A percentile compares a stretch with the other conserved stretches of the same genome.
Conservation (phyloP, 2,888 invertebrate genomes). For the Aromia moschata region DNA sequence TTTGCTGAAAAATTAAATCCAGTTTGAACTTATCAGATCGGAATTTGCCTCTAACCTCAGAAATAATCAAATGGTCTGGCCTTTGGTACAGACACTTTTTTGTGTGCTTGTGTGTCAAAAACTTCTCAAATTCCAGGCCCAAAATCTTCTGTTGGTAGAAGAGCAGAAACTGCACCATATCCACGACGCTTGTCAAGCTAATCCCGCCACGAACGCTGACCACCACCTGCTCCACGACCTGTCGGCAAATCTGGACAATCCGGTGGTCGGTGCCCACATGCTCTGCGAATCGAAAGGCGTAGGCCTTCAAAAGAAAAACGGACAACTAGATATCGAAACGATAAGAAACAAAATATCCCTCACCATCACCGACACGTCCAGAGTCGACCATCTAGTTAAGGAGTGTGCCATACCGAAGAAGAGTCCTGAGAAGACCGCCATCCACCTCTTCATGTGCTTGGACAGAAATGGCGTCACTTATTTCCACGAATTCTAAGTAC, state of each 20-base stretch:
- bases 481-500: conserved; percentile 16
- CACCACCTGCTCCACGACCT: conserved; percentile 9
- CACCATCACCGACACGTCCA: background rate
- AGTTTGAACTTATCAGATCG: too few species aligned
- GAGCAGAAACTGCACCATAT: conserved; percentile 14
- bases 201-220: background rate
- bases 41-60: too few species aligned
- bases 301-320: conserved; percentile 24
- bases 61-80: too few species aligned
- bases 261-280: conserved; percentile 20
- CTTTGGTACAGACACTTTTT: too few species aligned
- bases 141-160: background rate
- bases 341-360: conserved; percentile 21
- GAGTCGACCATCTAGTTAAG: conserved; percentile 22
- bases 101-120: too few species aligned
- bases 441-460: conserved; percentile 20
- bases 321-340: conserved; percentile 19
- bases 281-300: conserved; percentile 28
- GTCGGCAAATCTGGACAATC: conserved; percentile 10
- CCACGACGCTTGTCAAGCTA: conserved; percentile 8
- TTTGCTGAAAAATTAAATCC: too few species aligned
- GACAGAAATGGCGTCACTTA: conserved; percentile 11
- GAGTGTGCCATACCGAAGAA: conserved; percentile 27
- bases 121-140: conserved; percentile 2
- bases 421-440: conserved; percentile 23